Conservation (phyloP, 2,888 invertebrate species). For the Sycophila texana region DNA sequence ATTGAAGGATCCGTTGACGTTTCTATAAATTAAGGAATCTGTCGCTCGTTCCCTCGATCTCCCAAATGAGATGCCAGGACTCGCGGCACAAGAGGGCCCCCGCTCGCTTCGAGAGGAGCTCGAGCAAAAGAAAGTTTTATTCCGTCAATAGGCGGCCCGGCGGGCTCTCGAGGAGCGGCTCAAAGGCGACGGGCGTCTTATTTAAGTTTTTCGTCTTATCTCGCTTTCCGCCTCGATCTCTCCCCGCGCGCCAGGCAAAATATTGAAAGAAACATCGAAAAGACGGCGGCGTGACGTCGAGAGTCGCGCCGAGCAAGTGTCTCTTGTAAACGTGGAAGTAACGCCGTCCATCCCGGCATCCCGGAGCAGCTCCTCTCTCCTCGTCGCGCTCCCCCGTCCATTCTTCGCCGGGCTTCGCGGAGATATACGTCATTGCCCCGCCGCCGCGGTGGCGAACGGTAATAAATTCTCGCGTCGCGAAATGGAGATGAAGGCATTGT, state of each 20-base stretch:
- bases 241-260: slow-evolving; percentile 18
- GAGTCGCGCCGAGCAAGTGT: slow-evolving; percentile 5
- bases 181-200: slow-evolving; percentile 25
- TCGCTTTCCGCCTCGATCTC: slow-evolving; percentile 19
- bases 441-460: slow-evolving; percentile 56
- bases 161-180: slow-evolving; percentile 1
- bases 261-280: slow-evolving; percentile 45
- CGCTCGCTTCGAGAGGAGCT: background rate
- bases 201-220: slow-evolving; percentile 47
- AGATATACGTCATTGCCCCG: slow-evolving; percentile 47
- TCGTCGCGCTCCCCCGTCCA: background rate
- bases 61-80: slow-evolving; percentile 16
- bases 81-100: slow-evolving; percentile 9
- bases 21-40: slow-evolving; percentile 39
- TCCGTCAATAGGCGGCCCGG: slow-evolving; percentile 27
- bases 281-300: background rate
- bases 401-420: slow-evolving; percentile 18
- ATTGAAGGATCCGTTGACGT: slow-evolving; percentile 18
- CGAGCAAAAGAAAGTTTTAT: slow-evolving; percentile 37
- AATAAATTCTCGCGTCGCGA: slow-evolving; percentile 65
- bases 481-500: slow-evolving; percentile 68
- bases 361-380: background rate
- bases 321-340: slow-evolving; percentile 42
- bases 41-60: slow-evolving; percentile 15
- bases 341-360: background rate